phyloP scores from a whole-genome alignment of 2,888 invertebrate species.

The Baronia brevicornis region DNA sequence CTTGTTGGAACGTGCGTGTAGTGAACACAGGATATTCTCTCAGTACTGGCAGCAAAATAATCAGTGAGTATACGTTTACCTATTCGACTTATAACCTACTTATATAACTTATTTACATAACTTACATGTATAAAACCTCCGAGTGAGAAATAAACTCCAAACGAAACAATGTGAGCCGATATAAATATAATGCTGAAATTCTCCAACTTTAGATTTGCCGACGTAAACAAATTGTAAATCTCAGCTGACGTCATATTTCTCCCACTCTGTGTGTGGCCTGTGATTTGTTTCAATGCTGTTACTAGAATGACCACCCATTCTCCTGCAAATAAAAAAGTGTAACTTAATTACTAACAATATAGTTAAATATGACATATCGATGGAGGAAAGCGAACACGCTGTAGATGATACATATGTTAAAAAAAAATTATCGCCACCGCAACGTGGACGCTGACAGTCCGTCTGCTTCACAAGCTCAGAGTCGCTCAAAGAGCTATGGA shows the following conservation, averaged over 20 bases:
- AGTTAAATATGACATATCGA: neutral
- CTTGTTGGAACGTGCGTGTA: too few relatives aligned
- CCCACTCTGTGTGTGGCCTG: slow-evolving; percentile 49
- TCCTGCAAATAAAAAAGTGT: too few relatives aligned
- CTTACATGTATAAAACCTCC: slow-evolving; percentile 83
- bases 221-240: slow-evolving; percentile 53
- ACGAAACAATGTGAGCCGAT: slow-evolving; percentile 69
- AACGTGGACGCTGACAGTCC: too few relatives aligned
- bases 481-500: too few relatives aligned
- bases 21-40: too few relatives aligned
- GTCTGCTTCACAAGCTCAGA: too few relatives aligned
- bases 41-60: too few relatives aligned
- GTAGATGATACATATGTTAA: too few relatives aligned
- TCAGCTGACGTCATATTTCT: slow-evolving; percentile 48
- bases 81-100: too few relatives aligned
- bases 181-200: slow-evolving; percentile 66
- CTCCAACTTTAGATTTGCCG: slow-evolving; percentile 70
- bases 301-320: slow-evolving; percentile 81
- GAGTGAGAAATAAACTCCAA: slow-evolving; percentile 75
- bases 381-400: neutral
- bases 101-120: too few relatives aligned
- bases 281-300: slow-evolving; percentile 75
- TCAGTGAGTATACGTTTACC: too few relatives aligned
- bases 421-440: too few relatives aligned
- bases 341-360: neutral